phyloP scores from a whole-genome alignment of 2,888 invertebrate species.

The Melinaea menophilus region DNA sequence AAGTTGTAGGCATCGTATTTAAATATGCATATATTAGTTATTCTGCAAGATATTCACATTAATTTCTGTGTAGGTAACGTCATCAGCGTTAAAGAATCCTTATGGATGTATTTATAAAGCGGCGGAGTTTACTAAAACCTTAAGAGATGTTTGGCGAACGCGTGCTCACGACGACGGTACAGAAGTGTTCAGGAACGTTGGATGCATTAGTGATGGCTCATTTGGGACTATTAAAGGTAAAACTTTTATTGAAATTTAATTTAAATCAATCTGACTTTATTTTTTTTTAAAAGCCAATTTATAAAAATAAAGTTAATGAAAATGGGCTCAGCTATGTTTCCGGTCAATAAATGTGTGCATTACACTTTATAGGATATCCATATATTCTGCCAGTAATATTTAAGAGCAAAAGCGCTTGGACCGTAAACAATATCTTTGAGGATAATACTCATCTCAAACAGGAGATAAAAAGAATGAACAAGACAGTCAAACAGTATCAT shows the following conservation, averaged over 20 bases:
- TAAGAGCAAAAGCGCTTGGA: slow-evolving; percentile 42
- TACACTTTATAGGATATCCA: slow-evolving; percentile 45
- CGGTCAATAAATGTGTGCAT: neutral
- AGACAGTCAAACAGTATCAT: slow-evolving; percentile 44
- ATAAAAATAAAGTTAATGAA: neutral
- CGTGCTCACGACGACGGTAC: slow-evolving; percentile 36
- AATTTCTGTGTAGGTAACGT: slow-evolving; percentile 36
- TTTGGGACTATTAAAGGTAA: slow-evolving; percentile 61
- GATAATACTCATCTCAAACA: slow-evolving; percentile 50
- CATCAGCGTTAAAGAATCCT: slow-evolving; percentile 49
- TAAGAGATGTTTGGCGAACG: slow-evolving; percentile 51
- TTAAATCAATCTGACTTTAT: neutral
- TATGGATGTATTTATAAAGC: slow-evolving; percentile 60
- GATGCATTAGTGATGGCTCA: slow-evolving; percentile 66
- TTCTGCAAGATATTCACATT: slow-evolving; percentile 3
- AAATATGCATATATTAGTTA: too few species aligned
- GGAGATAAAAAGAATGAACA: slow-evolving; percentile 61
- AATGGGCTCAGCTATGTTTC: too few species aligned
- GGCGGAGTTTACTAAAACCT: slow-evolving; percentile 46
- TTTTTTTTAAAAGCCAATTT: neutral
- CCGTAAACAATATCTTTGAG: slow-evolving; percentile 41
- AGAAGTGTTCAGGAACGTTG: slow-evolving; percentile 46
- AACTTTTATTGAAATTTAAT: slow-evolving; percentile 2
- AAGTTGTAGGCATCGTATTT: too few species aligned
- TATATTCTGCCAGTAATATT: slow-evolving; percentile 57